Evolutionary conservation across 2,888 invertebrate species (phyloP), one percentile per base, ranked within the genome.

Genomic region (Eurytoma adleriae): DNA sequence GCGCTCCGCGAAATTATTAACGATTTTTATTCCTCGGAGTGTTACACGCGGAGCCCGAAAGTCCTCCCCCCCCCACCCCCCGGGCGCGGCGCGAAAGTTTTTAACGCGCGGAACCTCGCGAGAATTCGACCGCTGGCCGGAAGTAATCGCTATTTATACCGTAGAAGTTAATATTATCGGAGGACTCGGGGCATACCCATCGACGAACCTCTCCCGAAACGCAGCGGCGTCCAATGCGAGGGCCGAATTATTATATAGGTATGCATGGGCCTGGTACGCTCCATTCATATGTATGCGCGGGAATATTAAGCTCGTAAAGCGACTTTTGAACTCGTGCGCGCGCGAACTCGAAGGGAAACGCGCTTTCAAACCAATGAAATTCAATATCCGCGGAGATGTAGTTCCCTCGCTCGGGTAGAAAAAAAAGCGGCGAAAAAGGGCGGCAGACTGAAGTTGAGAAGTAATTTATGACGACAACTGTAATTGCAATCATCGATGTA

Each of bases 101-200:
- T 56, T 56, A 56, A 4, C 20, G 59, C 5, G 3, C 59, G 4
- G 59, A 59, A 12, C 20, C 20, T 59, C 24, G 20, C 20, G 59
- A 20, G 20, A 20, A 59, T 59, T 59, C 20, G 18, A 5, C 52
- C 54, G 1, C 64, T 30, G 48, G 59, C 61, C 67, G 59, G 20
- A 50, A 67, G 24, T 48, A 74, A 75, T 75, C 27, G 24, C 75
- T 52, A 75, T 75, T 75, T 75, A 75, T 75, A 50, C 52, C 68
- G 68, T 68, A 59, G 68, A 75, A 75, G 50, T 68, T 68, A 61
- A 75, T 57, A 57, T 67, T 56, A 54, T 52, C 73, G 24, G 50
- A 5, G 52, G 4, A 27, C 57, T 16, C 54, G 18, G 5, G 3
- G 4, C 64, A 16, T n/a, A 64, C 16, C 30, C 40, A n/a, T 67